A percentile compares a stretch with the other conserved stretches of the same genome.
phyloP scores from a whole-genome alignment of 1,140 invertebrate genomes.

The Solen grandis region DNA sequence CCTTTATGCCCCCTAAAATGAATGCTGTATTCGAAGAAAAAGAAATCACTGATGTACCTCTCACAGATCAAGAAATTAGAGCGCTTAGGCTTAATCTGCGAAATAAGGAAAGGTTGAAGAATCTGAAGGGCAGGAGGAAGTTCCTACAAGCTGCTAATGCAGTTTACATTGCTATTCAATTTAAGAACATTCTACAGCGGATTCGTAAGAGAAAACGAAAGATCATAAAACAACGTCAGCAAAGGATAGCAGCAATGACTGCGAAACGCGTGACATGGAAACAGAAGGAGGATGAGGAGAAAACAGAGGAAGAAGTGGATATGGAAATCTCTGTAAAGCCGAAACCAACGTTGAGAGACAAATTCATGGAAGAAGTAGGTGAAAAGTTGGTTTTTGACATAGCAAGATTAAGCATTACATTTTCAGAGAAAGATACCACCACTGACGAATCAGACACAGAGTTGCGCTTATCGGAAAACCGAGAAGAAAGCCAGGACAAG shows the following conservation, averaged over 20 bases:
- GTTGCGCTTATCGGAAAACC: neutral
- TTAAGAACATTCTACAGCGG: conserved; percentile 16
- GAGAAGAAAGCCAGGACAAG: neutral
- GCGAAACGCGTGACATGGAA: conserved; percentile 8
- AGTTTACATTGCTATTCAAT: conserved; percentile 20
- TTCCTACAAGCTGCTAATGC: conserved; percentile 43
- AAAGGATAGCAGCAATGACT: conserved; percentile 10
- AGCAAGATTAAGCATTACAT: conserved; percentile 1
- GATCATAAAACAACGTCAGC: conserved; percentile 20
- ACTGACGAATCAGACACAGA: neutral
- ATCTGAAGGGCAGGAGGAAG: conserved; percentile 46
- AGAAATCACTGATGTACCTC: conserved; percentile 8
- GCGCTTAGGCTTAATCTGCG: conserved; percentile 46
- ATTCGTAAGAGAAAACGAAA: conserved; percentile 12
- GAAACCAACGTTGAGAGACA: conserved; percentile 21
- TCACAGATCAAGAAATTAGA: conserved; percentile 50
- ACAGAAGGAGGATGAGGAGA: conserved; percentile 8
- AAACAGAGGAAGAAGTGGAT: neutral
- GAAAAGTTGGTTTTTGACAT: conserved; percentile 34
- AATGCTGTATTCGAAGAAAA: conserved; percentile 2
- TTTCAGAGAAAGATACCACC: neutral
- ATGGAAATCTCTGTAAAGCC: neutral
- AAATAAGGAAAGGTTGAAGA: conserved; percentile 34
- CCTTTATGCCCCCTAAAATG: conserved; percentile 19
- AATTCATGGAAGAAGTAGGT: conserved; percentile 39